These are phyloP conservation scores for Leptinotarsa juncta DNA, from an alignment of 2,888 invertebrate genomes.

Conservation along the genomic window DNA sequence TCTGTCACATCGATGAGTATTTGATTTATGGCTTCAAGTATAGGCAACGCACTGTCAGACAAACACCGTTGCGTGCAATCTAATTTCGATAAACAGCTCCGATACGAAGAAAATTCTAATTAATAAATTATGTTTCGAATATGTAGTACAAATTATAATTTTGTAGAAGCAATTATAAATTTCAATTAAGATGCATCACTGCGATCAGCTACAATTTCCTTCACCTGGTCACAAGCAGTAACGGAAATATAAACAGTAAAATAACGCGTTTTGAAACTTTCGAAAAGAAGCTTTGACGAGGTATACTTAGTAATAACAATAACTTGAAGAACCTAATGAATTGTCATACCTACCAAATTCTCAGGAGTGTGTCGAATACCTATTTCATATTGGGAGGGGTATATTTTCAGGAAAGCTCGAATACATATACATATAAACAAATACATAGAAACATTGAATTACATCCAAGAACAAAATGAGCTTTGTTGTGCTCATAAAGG, in stretches of 20 bases:
- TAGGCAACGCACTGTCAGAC: neutral
- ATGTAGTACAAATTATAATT: conserved; percentile 42
- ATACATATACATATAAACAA: no score
- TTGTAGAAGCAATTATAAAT: conserved; percentile 48
- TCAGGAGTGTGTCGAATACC: no score
- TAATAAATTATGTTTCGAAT: conserved; percentile 17
- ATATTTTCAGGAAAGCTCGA: no score
- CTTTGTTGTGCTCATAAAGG: no score
- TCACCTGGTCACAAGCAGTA: conserved; percentile 38
- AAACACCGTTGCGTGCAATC: conserved; percentile 12
- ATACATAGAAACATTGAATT: no score
- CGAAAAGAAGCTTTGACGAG: no score
- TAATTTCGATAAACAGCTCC: conserved; percentile 11
- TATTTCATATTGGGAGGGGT: no score
- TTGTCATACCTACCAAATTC: no score
- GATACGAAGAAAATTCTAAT: conserved; percentile 10
- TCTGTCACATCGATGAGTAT: neutral
- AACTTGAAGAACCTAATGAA: no score
- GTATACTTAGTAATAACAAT: no score
- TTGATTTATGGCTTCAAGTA: neutral
- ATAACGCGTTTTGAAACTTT: no score
- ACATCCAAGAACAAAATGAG: no score
- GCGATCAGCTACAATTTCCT: conserved; percentile 42
- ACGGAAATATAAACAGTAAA: neutral
- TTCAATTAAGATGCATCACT: conserved; percentile 49